Percentiles rank a stretch among this genome's conserved stretches.
phyloP scores from a whole-genome alignment of 2,888 invertebrate genomes.

The Ariolimax columbianus region DNA sequence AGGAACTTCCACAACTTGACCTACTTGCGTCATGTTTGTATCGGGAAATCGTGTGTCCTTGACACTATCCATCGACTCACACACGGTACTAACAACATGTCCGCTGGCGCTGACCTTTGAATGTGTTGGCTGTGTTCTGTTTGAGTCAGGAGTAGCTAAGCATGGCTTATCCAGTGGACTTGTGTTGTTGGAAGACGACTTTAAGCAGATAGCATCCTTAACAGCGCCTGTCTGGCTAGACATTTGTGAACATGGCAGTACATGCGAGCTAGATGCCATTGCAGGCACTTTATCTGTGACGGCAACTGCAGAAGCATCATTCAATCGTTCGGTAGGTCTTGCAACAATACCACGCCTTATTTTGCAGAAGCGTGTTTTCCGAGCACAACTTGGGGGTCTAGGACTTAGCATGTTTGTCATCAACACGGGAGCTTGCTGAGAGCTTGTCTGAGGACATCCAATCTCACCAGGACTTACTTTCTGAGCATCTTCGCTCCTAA shows the following conservation, averaged over 20 bases:
- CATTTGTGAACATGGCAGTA: not conserved
- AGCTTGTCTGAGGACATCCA: not conserved
- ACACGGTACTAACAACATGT: not conserved
- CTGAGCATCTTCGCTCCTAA: not conserved
- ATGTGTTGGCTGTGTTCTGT: not conserved
- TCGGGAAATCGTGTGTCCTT: not conserved
- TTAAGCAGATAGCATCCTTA: not conserved
- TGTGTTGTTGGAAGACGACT: too few relatives aligned
- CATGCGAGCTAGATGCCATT: not conserved
- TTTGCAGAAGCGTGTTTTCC: too few relatives aligned
- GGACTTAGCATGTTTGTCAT: not conserved
- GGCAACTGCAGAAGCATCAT: not conserved
- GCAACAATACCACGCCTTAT: too few relatives aligned
- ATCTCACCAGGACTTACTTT: not conserved
- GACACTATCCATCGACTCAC: not conserved
- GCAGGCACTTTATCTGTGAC: not conserved
- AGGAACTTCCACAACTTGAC: not conserved
- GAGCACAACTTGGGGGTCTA: constrained; percentile 2
- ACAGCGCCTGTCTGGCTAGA: not conserved
- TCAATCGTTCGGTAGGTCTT: too few relatives aligned
- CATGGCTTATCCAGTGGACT: not conserved
- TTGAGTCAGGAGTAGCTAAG: not conserved
- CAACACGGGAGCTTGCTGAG: not conserved
- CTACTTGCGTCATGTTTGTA: not conserved
- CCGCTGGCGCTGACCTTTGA: not conserved